phyloP scores from a whole-genome alignment of 2,888 invertebrate species.

The Aethes cnicana region DNA sequence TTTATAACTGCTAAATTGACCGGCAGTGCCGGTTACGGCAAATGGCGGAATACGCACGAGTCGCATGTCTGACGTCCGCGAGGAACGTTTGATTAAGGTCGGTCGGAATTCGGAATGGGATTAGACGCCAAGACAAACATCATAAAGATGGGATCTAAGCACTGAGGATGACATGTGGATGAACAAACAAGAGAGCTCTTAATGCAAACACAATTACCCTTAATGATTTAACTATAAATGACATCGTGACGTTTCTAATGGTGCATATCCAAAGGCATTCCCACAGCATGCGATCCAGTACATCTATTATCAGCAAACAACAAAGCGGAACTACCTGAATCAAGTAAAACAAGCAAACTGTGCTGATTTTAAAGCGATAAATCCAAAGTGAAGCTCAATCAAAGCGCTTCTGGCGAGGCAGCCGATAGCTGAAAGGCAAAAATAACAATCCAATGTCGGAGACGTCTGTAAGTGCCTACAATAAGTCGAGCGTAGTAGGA shows the following conservation, averaged over 20 bases:
- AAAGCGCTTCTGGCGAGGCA: neutral
- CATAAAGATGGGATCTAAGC: conserved; percentile 17
- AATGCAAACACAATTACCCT: neutral
- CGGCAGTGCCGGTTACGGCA: conserved; percentile 59
- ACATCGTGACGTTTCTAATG: neutral
- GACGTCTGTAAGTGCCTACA: conserved; percentile 12
- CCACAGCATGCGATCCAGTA: conserved; percentile 10
- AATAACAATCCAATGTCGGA: conserved; percentile 26
- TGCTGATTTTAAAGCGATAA: neutral
- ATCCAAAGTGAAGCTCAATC: neutral
- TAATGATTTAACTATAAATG: neutral
- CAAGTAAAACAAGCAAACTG: neutral
- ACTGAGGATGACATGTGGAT: neutral
- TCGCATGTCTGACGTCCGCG: conserved; percentile 58
- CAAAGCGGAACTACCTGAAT: neutral
- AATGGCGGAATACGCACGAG: conserved; percentile 45
- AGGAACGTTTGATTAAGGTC: conserved; percentile 34
- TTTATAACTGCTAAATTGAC: conserved; percentile 26
- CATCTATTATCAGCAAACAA: conserved; percentile 4
- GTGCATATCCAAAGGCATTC: neutral
- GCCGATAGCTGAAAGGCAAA: conserved; percentile 14
- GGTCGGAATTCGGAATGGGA: conserved; percentile 9
- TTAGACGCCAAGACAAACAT: conserved; percentile 27
- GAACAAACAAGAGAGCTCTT: too few relatives aligned
- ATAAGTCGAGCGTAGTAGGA: conserved; percentile 17